Evolutionary conservation across 2,888 invertebrate genomes (phyloP), one percentile per base, ranked within the genome.

Genomic region (Caenorhabditis sp.): DNA sequence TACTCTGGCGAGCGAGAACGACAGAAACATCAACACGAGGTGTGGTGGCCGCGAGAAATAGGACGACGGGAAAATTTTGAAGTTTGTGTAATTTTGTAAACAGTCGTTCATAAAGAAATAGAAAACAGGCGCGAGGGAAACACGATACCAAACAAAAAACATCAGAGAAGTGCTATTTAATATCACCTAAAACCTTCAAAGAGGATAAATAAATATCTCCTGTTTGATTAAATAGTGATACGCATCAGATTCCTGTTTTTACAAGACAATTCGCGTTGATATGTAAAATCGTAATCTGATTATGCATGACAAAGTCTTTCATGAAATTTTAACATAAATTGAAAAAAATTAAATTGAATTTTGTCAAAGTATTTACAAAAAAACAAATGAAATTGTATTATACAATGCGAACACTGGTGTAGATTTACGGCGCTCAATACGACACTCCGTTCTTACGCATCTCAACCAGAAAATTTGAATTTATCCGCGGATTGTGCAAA

Each of bases 1-100:
- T 5, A 47, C 47, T 9, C 47, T 18, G 6, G 40, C 3, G 5
- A 40, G 47, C n/a, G 20, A 47, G 20, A 47, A 18, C n/a, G 18
- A 47, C 47, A 47, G 47, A 47, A 47, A 47, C n/a, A n/a, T n/a
- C n/a, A n/a, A 32, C 47, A 47, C 47, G 47, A 40, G 40, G 40
- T 40, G 40, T 32, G 32, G 32, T 32, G 47, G n/a, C 4, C 6
- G 9, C n/a, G 47, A 47, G 47, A 47, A 47, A 47, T 4, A 47
- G 47, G 18, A 47, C 47, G 47, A 18, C 18, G 47, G 18, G 47
- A 15, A 40, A 40, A 15, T 40, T 40, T 15, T 8, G 47, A 18
- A 20, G 47, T 47, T 47, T 47, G 18, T n/a, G 47, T 20, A 4
- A 11, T 47, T 47, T 47, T 47, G 47, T 47, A 47, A 47, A 47